Conservation (phyloP, 37 sponge, comb jelly and placozoan genomes). For the Aplysina aerophoba region DNA sequence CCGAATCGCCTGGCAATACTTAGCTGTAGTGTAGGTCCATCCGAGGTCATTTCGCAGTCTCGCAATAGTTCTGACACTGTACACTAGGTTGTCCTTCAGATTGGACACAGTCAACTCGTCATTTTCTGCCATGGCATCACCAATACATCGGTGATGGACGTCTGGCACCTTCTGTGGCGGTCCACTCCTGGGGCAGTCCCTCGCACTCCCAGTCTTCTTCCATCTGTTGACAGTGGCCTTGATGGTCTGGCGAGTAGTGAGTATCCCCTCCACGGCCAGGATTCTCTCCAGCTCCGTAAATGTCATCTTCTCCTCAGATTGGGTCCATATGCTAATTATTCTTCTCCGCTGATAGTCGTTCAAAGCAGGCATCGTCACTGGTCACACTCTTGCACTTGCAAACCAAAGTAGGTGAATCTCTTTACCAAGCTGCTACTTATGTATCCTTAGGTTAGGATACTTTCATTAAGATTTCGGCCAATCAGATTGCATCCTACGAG, state of each 20-base stretch:
- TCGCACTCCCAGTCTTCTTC: background rate
- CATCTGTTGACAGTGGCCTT: background rate
- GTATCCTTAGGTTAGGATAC: too few relatives aligned
- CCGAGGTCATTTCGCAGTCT: slow-evolving; percentile 1
- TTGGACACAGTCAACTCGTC: slow-evolving; percentile 41
- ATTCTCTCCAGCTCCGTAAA: background rate
- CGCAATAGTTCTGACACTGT: background rate
- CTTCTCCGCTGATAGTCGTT: background rate
- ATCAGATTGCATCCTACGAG: too few relatives aligned
- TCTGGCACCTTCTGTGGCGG: background rate
- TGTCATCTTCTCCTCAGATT: background rate
- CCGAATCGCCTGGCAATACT: slow-evolving; percentile 22
- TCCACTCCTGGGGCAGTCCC: background rate
- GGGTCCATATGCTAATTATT: background rate
- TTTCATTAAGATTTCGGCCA: too few relatives aligned
- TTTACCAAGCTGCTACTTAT: too few relatives aligned
- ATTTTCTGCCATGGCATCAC: background rate
- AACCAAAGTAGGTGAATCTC: too few relatives aligned
- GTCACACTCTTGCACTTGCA: too few relatives aligned
- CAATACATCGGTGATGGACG: background rate
- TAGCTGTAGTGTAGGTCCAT: slow-evolving; percentile 5
- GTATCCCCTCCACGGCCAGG: background rate
- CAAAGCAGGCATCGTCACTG: background rate
- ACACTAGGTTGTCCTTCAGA: slow-evolving; percentile 17
- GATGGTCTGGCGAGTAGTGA: slow-evolving; percentile 9